A percentile compares a stretch with the other conserved stretches of the same genome.
phyloP scores from a whole-genome alignment of 2,888 invertebrate genomes.

The Volucella bombylans region DNA sequence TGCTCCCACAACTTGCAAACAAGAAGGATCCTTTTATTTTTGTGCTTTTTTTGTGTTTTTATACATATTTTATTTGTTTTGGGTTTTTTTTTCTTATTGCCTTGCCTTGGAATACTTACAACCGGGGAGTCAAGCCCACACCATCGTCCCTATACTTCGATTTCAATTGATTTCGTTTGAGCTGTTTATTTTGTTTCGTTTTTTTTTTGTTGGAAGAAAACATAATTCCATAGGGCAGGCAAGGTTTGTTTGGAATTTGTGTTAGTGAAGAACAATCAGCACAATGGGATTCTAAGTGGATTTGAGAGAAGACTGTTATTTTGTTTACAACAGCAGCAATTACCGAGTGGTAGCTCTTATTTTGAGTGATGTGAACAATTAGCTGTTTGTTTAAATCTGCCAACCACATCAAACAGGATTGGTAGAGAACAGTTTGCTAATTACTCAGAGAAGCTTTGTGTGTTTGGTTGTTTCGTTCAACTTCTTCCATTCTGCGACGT shows the following conservation, averaged over 20 bases:
- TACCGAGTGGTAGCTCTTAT: too few relatives aligned
- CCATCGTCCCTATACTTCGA: conserved; percentile 43
- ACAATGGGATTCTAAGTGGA: too few relatives aligned
- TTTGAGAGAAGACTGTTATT: too few relatives aligned
- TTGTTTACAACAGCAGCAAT: too few relatives aligned
- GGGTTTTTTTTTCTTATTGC: conserved; percentile 3
- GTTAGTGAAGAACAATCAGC: too few relatives aligned
- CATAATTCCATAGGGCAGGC: conserved; percentile 16
- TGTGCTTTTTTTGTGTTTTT: conserved; percentile 12
- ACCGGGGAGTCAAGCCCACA: conserved; percentile 10
- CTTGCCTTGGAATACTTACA: conserved; percentile 36
- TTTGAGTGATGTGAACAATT: too few relatives aligned
- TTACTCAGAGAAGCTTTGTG: too few relatives aligned
- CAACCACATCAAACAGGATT: too few relatives aligned
- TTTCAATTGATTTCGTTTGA: conserved; percentile 64
- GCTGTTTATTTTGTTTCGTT: conserved; percentile 1
- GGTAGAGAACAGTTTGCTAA: too few relatives aligned
- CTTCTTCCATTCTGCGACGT: too few relatives aligned
- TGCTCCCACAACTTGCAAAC: conserved; percentile 50
- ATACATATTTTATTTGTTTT: conserved; percentile 12
- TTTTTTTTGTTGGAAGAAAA: conserved; percentile 14
- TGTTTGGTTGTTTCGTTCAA: too few relatives aligned
- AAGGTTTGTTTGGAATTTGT: conserved; percentile 14
- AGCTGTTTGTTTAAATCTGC: too few relatives aligned
- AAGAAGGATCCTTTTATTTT: conserved; percentile 41